Base-by-base conservation (phyloP, 2,113 vertebrate species). In the Peromyscus californicus region DNA sequence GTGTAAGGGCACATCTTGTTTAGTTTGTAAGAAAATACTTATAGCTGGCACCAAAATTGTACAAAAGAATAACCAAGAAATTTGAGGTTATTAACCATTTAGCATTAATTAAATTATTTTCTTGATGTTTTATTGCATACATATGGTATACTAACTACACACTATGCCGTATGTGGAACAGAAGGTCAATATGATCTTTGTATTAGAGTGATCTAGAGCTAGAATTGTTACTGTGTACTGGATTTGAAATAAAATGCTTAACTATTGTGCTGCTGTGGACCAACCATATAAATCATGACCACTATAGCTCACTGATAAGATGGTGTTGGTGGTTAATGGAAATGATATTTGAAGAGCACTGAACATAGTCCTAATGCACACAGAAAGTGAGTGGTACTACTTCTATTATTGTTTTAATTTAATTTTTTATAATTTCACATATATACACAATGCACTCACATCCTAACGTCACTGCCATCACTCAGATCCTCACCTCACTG, bases 211-310 rank as follows among this genome's bases (percentile, higher is more conserved):
- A 75, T 15, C 42, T 84, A 29, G 89, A 79, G 8, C 92, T 85
- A 65, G 9, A 63, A 79, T 65, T 22, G 69, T 9, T 57, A 59
- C 26, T 82, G 67, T 9, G 51, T 36, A 19, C 65, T 84, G 39
- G 79, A 67, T 91, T 75, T 91, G 24, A 65, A 78, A 95, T 91
- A 42, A 63, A 92, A 85, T 84, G 69, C 1, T 2, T 82, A 87
- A 7, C 1, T 21, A 21, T 42, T 69, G 22, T 15, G 1, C 74
- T 26, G 69, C 7, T 8, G 6, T 65, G 2, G 5, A 45, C 5
- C 70, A 75, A 94, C 24, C 69, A 17, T 17, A 80, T 65, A 92
- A 84, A n/a, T n/a, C 61, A 2, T 19, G 67, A 82, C 80, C 5
- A 48, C 1, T 5, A 76, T 16, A 82, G 76, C n/a, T 51, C 85